phyloP scores from a whole-genome alignment of 2,888 invertebrate species.

The Dexiosoma caninum region DNA sequence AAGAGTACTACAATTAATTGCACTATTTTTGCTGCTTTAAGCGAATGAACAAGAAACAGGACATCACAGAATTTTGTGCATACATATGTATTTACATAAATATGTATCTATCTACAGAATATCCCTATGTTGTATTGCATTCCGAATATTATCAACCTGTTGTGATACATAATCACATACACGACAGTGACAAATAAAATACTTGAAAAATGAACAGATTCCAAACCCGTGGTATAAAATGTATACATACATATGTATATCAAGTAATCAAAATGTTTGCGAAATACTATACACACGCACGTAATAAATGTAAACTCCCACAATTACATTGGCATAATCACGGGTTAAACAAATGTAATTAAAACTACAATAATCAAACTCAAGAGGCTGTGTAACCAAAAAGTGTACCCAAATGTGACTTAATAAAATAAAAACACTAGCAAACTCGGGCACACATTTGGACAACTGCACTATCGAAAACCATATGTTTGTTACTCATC shows the following conservation, averaged over 20 bases:
- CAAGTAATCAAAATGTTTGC: slow-evolving; percentile 27
- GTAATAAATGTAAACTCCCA: slow-evolving; percentile 39
- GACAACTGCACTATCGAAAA: slow-evolving; percentile 32
- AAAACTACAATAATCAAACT: slow-evolving; percentile 34
- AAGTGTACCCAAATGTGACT: slow-evolving; percentile 29
- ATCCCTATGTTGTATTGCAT: background rate
- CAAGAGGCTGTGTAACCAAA: background rate
- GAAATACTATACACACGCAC: background rate
- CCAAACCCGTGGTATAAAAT: slow-evolving; percentile 6
- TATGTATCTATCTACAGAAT: no score
- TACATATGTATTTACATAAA: no score
- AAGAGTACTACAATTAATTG: no score
- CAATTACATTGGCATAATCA: slow-evolving; percentile 4
- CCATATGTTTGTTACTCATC: slow-evolving; percentile 57
- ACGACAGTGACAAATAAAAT: background rate
- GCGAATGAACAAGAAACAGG: no score
- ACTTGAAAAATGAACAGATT: slow-evolving; percentile 32
- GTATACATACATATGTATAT: slow-evolving; percentile 12
- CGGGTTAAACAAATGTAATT: slow-evolving; percentile 35
- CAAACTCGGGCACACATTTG: slow-evolving; percentile 12
- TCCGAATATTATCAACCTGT: background rate
- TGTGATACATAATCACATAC: background rate
- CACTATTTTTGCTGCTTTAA: no score
- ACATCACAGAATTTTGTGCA: no score
- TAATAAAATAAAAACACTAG: slow-evolving; percentile 34